Conservation (phyloP, 2,113 vertebrate species). For the Oreotrochilus melanogaster region DNA sequence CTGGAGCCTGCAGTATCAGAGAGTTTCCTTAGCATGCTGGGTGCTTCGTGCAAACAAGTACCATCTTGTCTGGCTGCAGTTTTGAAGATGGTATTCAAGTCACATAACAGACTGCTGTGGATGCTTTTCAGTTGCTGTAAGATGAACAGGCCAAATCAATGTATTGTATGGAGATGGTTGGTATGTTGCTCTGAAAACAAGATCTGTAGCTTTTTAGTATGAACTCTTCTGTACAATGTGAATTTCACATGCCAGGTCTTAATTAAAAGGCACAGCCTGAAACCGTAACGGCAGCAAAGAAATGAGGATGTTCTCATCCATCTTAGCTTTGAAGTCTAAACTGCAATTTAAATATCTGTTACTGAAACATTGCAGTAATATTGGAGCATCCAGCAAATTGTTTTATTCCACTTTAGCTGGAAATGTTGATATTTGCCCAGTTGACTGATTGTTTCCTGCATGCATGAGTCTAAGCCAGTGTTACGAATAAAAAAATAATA, state of each 20-base stretch:
- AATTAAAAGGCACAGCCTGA: constrained; percentile 27
- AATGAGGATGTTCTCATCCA: background rate
- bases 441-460: background rate
- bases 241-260: background rate
- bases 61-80: background rate
- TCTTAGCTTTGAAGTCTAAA: constrained; percentile 20
- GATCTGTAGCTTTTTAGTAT: background rate
- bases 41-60: background rate
- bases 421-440: background rate
- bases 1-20: background rate
- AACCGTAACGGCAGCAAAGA: background rate
- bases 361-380: background rate
- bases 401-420: background rate
- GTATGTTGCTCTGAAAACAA: background rate
- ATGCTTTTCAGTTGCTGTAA: background rate
- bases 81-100: background rate
- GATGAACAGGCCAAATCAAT: background rate
- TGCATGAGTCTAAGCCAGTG: background rate
- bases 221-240: background rate
- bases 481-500: background rate
- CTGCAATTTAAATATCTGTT: constrained; percentile 5
- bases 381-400: background rate
- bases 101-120: background rate
- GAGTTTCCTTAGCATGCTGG: background rate
- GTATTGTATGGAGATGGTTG: background rate